Base-by-base conservation (phyloP, 2,888 invertebrate genomes). In the Biston stratarius region DNA sequence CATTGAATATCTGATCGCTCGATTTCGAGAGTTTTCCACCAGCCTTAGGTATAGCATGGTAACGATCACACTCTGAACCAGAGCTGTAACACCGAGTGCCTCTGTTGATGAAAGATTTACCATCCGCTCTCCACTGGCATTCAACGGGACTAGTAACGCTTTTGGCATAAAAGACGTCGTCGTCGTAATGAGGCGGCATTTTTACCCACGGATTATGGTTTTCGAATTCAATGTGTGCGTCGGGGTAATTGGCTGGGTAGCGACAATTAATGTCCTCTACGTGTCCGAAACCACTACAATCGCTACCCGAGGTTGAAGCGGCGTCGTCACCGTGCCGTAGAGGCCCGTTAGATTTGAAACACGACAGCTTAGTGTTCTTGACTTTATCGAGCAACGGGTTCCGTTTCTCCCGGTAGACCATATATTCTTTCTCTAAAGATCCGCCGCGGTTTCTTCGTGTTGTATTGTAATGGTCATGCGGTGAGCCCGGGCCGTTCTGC, bases 311-410 rank as follows among this genome's bases (percentile, higher is more conserved):
- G 3, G 94, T 94, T 5, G 94, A 94, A 10, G 90, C 89, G 45
- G 93, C 90, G 70, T 94, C 93, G 72, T 94, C 94, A 15, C 90
- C 87, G 61, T 94, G 91, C 40, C 94, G 89, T 56, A 94, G 83
- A 64, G 94, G 94, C 51, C 94, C 94, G 77, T 93, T 94, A 45
- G 95, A 95, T 83, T 94, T 94, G 83, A 96, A 96, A 83, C 96
- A 96, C 38, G 96, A 96, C 66, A 96, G 84, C 81, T 95, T 94
- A 56, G 96, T 96, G 81, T 96, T 96, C 83, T 96, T 96, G 6
- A 96, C 96, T 83, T 95, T 95, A 80, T 96, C 96, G 64, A 96
- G 92, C 69, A 96, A 91, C 51, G 96, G 96, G 82, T 96, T 96
- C 65, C 96, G 94, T 82, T 95, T 96, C 86, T 96, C 96, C 75